Conservation (phyloP, 2,113 vertebrate genomes). For the Serilophus lunatus region DNA sequence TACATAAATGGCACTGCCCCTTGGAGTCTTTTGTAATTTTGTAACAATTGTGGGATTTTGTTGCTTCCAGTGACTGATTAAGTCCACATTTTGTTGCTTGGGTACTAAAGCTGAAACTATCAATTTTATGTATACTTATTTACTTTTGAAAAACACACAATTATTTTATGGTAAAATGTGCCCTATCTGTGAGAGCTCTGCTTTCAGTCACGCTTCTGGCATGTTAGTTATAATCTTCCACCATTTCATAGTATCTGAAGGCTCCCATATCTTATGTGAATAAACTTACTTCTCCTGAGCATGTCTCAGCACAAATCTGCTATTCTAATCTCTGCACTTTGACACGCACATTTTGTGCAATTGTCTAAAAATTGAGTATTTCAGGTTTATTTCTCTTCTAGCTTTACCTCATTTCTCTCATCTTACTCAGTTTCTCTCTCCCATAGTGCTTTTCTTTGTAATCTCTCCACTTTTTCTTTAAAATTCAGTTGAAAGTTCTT, state of each 20-base stretch:
- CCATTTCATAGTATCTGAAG: neutral
- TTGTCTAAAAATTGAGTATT: neutral
- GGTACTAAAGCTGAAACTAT: neutral
- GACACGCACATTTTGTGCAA: neutral
- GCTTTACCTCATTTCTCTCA: neutral
- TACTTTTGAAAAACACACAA: neutral
- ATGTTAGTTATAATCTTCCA: neutral
- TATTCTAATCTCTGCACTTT: neutral
- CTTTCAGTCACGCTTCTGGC: neutral
- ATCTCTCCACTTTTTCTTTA: neutral
- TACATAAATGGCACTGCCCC: neutral
- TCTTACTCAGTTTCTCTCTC: neutral
- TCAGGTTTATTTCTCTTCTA: neutral
- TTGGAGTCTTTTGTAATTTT: neutral
- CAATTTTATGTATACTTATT: conserved; percentile 15
- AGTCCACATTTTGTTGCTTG: neutral
- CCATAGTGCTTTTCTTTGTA: neutral
- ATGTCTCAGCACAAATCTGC: neutral
- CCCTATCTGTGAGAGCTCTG: neutral
- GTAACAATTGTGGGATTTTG: conserved; percentile 6
- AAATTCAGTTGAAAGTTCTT: neutral
- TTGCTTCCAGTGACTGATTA: neutral
- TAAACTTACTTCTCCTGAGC: neutral
- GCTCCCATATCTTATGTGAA: neutral
- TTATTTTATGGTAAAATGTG: neutral